A percentile compares a stretch with the other conserved stretches of the same genome.
phyloP scores from a whole-genome alignment of 1,140 invertebrate genomes.

The Drosophila varians region DNA sequence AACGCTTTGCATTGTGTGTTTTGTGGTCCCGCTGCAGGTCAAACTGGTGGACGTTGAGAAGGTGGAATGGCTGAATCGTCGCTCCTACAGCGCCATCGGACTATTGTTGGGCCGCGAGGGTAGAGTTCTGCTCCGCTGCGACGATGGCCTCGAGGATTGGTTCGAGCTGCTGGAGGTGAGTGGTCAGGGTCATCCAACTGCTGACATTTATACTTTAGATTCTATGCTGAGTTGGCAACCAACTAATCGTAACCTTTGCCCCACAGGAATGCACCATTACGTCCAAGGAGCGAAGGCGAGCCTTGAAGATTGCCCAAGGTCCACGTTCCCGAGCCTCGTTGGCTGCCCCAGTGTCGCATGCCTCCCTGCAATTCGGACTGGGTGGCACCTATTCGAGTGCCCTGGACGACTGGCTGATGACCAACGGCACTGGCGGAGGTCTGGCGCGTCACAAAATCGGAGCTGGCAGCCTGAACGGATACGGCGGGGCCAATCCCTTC shows the following conservation, averaged over 20 bases:
- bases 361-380: conserved; percentile 74
- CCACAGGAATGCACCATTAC: conserved; percentile 85
- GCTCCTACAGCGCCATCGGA: conserved; percentile 86
- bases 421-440: conserved; percentile 63
- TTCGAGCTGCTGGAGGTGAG: conserved; percentile 85
- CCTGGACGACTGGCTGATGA: conserved; percentile 84
- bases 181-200: background rate
- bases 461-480: conserved; percentile 74
- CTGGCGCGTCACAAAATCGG: conserved; percentile 74
- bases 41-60: conserved; percentile 88
- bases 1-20: conserved; percentile 50
- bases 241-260: background rate
- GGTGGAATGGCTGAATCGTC: conserved; percentile 87
- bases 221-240: no score
- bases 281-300: conserved; percentile 86
- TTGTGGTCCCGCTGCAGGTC: conserved; percentile 83
- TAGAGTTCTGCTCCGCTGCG: conserved; percentile 85
- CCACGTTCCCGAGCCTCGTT: conserved; percentile 81
- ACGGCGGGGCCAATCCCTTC: conserved; percentile 78
- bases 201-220: background rate
- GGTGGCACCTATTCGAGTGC: conserved; percentile 81
- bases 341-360: conserved; percentile 79
- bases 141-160: conserved; percentile 86
- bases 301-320: conserved; percentile 85
- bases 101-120: conserved; percentile 85